Evolutionary conservation across 1,140 invertebrate genomes (phyloP), one percentile per base, ranked within the genome.

Genomic region (Acromyrmex echinatior): DNA sequence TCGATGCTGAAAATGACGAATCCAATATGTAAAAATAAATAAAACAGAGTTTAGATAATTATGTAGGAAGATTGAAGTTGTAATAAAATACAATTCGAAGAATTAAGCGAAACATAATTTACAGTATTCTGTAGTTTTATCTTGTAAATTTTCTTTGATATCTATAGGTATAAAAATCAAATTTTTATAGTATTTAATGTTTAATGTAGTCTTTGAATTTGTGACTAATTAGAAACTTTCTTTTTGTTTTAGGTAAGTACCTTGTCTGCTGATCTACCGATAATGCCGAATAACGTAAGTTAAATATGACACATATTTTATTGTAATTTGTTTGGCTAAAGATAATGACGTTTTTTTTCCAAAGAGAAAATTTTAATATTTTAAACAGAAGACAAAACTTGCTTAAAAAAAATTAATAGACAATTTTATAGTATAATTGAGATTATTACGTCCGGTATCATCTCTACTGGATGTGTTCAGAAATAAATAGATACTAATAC

Each of bases 241-340:
- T 81, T 76, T 92, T n/a, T 92, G 86, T 92, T 90, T 84, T 76
- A 91, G 90, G 92, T 91, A 89, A 90, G 88, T 89, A 79, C 74
- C 9, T 62, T 39, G 12, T 39, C 53, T 65, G 2, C 39, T 51
- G 71, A 10, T 35, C 1, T 39, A 45, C 6, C 62, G 14, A 14
- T 1, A 18, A 7, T 10, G 12, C 0, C 3, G 21, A 66, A 21
- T 70, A 80, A 18, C 56, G 84, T 89, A 63, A 90, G 88, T 89
- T 65, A 71, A 62, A 70, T 25, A 56, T 58, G 16, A 70, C 0
- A 68, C 14, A 71, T 2, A 51, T 28, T 60, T 25, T 28, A 73
- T 74, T 25, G 58, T 80, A 39, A 81, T 28, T 45, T 5, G 21
- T 58, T 81, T 71, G 31, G 31, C 14, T 18, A 53, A 28, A 39